These are phyloP conservation scores for Zophobas atratus DNA, from an alignment of 1,140 invertebrate species.

Conservation along the genomic window DNA sequence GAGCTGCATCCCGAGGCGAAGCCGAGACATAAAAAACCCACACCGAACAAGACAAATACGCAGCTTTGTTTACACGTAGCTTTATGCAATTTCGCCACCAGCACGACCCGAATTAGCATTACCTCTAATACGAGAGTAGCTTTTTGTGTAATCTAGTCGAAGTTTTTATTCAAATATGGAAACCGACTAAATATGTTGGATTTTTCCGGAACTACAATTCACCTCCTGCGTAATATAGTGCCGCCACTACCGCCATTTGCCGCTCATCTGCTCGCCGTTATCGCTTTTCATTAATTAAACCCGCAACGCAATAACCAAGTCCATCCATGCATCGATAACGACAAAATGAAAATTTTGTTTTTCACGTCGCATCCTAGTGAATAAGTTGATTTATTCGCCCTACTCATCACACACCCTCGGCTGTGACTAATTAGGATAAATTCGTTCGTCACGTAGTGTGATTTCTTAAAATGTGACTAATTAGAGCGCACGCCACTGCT, in stretches of 20 bases:
- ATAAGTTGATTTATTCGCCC: background rate
- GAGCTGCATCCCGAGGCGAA: too few relatives aligned
- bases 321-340: conserved; percentile 20
- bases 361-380: background rate
- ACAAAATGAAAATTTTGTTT: conserved; percentile 31
- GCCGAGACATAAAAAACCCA: too few relatives aligned
- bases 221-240: background rate
- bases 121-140: too few relatives aligned
- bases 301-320: conserved; percentile 14
- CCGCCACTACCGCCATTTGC: background rate
- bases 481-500: background rate
- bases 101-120: too few relatives aligned
- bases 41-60: too few relatives aligned
- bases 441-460: background rate
- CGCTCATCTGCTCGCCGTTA: background rate
- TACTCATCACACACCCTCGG: background rate
- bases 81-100: too few relatives aligned
- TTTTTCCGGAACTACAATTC: background rate
- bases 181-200: too few relatives aligned
- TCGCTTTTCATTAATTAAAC: conserved; percentile 27
- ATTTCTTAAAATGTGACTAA: conserved; percentile 28
- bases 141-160: too few relatives aligned
- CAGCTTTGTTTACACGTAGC: too few relatives aligned
- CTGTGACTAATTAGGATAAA: background rate
- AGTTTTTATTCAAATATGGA: too few relatives aligned